Conservation (phyloP, 2,113 vertebrate species). For the Dasyprocta punctata region DNA sequence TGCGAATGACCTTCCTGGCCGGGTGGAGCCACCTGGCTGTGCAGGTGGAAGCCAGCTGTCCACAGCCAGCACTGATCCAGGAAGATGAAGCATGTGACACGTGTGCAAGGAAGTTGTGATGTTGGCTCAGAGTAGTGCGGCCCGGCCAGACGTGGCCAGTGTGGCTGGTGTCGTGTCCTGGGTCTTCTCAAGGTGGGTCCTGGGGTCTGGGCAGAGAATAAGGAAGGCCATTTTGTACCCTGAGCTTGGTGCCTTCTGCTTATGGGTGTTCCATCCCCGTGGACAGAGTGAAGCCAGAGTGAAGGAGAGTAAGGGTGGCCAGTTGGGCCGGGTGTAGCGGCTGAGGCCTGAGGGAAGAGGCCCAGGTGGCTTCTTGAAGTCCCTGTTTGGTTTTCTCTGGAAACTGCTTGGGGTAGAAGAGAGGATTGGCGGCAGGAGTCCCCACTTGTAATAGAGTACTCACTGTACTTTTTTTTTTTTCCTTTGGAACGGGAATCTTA, state of each 20-base stretch:
- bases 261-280: not conserved
- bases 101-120: not conserved
- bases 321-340: not conserved
- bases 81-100: not conserved
- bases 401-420: not conserved
- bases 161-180: not conserved
- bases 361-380: not conserved
- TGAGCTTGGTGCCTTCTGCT: not conserved
- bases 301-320: not conserved
- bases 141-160: too few species aligned
- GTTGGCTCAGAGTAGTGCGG: too few species aligned
- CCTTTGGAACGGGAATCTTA: not conserved
- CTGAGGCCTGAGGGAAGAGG: not conserved
- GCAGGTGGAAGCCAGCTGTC: not conserved
- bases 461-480: not conserved
- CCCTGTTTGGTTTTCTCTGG: not conserved
- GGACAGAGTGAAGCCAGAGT: not conserved
- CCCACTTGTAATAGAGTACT: not conserved
- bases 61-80: not conserved
- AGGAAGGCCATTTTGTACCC: not conserved
- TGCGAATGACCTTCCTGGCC: not conserved
- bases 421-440: not conserved
- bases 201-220: not conserved
- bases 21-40: too few species aligned
- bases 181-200: not conserved